Base-by-base conservation (phyloP, 2,113 vertebrate genomes). In the Oplegnathus fasciatus region DNA sequence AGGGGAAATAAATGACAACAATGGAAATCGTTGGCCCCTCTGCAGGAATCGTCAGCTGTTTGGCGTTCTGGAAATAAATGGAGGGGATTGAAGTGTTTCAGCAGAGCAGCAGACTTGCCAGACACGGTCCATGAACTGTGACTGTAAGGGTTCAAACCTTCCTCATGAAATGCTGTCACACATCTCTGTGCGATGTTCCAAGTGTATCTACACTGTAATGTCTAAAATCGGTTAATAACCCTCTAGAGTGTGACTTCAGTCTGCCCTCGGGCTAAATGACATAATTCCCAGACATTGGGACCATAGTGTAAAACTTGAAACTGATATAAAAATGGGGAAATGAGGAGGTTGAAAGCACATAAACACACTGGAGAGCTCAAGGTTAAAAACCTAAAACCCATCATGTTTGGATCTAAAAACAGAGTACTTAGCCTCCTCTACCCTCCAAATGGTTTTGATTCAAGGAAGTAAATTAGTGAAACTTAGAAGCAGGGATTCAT, bases 1-100 rank as follows among this genome's bases (percentile, higher is more conserved):
- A 71, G 69, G 81, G 30, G 62, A 69, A 61, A 70, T 66, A 61
- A 52, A 75, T 78, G 82, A 83, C 74, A 93, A 69, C 68, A 82
- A 82, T 90, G 83, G 86, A 88, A 92, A 86, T 75, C 11, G 30
- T 68, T 85, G 88, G 88, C 83, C 65, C 60, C 65, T 74, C 81
- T 78, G 82, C 71, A 83, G 61, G 73, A 91, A 64, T 90, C 65
- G 66, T 90, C 90, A 90, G 92, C 93, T 94, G 91, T 86, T 91
- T 92, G 80, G 80, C 85, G 55, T 87, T 88, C 54, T 90, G 82
- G 90, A 88, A 92, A 93, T 77, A 89, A 82, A 84, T 55, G 75
- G 40, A 67, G 62, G 54, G 55, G 0, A 82, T 80, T 86, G 80
- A 68, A 88, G 88, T 86, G 78, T 89, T 91, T 82, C 64, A 82